Evolutionary conservation across 2,888 invertebrate genomes (phyloP), one percentile per base, ranked within the genome.

Genomic region (Orchesellides sinensis): DNA sequence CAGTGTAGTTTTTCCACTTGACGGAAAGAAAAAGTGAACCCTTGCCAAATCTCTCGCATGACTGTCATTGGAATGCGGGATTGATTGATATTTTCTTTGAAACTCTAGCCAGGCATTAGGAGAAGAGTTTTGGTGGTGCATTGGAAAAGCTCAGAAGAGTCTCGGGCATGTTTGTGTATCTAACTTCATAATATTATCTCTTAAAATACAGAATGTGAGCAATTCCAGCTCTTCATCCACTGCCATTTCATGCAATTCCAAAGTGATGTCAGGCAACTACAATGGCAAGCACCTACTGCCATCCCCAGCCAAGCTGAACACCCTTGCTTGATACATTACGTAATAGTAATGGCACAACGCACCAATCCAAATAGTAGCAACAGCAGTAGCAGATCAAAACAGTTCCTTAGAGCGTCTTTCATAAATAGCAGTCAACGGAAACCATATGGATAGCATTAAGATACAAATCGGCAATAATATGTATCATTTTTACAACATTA

Each of bases 391-490:
- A 52, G 10, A 19, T 4, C 23, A 52, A n/a, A 52, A 52, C 52
- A 52, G 17, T 19, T 21, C 52, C 23, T 52, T 10, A 2, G 17
- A 45, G 45, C 49, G 63, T 49, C 1, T 45, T 27, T 29, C 17
- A 25, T 25, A 35, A 12, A n/a, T 8, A 8, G 8, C n/a, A 17
- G 8, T 17, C n/a, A 29, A 45, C 49, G 54, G 70, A 72, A 72
- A 47, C 59, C 72, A 72, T 72, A 72, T 72, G 72, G 72, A 61
- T 72, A 59, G 21, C 59, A 72, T 72, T 72, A 59, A 72, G 72
- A 72, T 72, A 72, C 59, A 72, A 72, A 72, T 72, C 72, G 72
- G 40, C 72, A 61, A 72, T 72, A 72, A 59, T 47, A 59, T 72
- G 72, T 72, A 61, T 72, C 72, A 72, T 61, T 59, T 72, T 72